Evolutionary conservation across 1,140 invertebrate genomes (phyloP).

Genomic region (Meloidogyne hapla): DNA sequence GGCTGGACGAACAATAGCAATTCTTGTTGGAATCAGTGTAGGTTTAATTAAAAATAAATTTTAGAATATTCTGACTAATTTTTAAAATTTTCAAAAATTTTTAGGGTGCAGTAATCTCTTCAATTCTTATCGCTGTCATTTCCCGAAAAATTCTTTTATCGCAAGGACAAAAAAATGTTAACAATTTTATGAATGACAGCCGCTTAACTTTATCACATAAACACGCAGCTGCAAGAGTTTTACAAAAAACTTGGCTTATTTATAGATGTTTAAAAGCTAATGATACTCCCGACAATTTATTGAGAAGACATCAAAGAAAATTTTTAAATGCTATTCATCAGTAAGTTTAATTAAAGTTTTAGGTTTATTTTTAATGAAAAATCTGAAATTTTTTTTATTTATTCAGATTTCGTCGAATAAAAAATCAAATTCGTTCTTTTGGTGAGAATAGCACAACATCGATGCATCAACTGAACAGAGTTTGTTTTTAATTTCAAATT

Average conservation of each 20-base stretch:
- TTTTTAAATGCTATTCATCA: slow-evolving; percentile 61
- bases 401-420: slow-evolving; percentile 58
- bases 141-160: slow-evolving; percentile 60
- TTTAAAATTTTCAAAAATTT: background rate
- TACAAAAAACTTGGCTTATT: slow-evolving; percentile 64
- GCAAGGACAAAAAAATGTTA: slow-evolving; percentile 57
- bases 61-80: too few relatives aligned
- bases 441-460: slow-evolving; percentile 53
- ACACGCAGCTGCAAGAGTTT: slow-evolving; percentile 58
- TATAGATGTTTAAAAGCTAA: slow-evolving; percentile 54
- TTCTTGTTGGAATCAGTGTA: slow-evolving; percentile 94
- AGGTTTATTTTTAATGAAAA: slow-evolving; percentile 19
- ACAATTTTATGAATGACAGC: slow-evolving; percentile 64
- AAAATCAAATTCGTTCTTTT: slow-evolving; percentile 62
- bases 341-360: background rate
- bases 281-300: slow-evolving; percentile 43
- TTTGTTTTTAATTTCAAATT: slow-evolving; percentile 6
- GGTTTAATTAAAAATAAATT: slow-evolving; percentile 69
- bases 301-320: slow-evolving; percentile 56
- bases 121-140: slow-evolving; percentile 63
- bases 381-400: background rate
- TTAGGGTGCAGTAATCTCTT: slow-evolving; percentile 62
- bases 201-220: slow-evolving; percentile 56
- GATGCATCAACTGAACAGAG: slow-evolving; percentile 59
- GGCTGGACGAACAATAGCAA: slow-evolving; percentile 94